Evolutionary conservation across 2,888 invertebrate genomes (phyloP).

Genomic region (Chironomus tentans): DNA sequence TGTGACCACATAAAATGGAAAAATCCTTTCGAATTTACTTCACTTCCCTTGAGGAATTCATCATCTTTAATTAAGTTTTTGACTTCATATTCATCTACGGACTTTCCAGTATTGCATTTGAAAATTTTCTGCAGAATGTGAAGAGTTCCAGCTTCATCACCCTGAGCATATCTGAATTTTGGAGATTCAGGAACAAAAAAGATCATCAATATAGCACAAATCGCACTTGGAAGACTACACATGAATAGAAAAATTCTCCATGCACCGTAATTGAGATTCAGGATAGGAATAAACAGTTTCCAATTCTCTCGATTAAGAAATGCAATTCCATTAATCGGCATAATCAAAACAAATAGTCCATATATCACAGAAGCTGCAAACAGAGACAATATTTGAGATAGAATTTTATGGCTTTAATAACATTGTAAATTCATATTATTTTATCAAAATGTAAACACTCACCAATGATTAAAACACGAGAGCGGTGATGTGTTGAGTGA

Average conservation of each 20-base stretch:
- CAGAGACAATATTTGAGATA: not conserved
- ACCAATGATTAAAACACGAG: constrained; percentile 33
- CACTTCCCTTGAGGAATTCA: not conserved
- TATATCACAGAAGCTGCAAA: constrained; percentile 14
- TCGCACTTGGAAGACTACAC: constrained; percentile 29
- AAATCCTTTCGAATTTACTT: not conserved
- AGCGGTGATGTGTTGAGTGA: constrained; percentile 36
- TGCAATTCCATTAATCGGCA: not conserved
- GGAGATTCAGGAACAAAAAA: constrained; percentile 30
- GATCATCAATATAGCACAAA: constrained; percentile 27
- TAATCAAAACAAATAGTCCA: not conserved
- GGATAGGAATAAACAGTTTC: constrained; percentile 15
- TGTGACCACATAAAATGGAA: constrained; percentile 37
- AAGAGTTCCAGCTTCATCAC: constrained; percentile 28
- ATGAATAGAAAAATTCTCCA: constrained; percentile 31
- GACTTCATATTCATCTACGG: not conserved
- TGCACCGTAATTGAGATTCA: constrained; percentile 28
- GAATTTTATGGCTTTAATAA: not conserved
- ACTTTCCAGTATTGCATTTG: constrained; percentile 1
- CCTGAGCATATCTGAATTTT: constrained; percentile 29
- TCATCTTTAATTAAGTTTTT: not conserved
- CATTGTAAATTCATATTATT: not conserved
- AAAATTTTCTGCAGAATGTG: constrained; percentile 28
- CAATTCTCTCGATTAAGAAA: constrained; percentile 29
- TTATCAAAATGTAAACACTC: not conserved